Evolutionary conservation across 2,888 invertebrate genomes (phyloP).

Genomic region (Morpho deidamia): DNA sequence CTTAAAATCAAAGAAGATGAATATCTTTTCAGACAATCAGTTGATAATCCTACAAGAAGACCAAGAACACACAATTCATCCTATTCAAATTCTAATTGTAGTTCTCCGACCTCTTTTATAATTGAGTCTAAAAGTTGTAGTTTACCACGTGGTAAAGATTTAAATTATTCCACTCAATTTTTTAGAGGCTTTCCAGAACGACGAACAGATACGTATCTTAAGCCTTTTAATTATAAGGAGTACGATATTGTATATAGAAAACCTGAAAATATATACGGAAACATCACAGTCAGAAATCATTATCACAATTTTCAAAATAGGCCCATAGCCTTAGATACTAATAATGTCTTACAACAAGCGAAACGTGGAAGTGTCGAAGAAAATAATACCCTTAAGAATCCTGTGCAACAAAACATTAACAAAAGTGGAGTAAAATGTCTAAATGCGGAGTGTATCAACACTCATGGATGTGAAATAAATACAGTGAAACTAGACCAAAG

Average conservation of each 20-base stretch:
- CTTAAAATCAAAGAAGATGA: slow-evolving; percentile 81
- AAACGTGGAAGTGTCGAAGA: slow-evolving; percentile 59
- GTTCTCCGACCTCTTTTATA: slow-evolving; percentile 41
- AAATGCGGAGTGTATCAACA: background rate
- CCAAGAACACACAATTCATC: slow-evolving; percentile 28
- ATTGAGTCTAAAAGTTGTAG: slow-evolving; percentile 48
- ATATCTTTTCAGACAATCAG: slow-evolving; percentile 54
- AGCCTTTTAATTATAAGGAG: slow-evolving; percentile 34
- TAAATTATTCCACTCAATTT: slow-evolving; percentile 45
- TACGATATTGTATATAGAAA: slow-evolving; percentile 47
- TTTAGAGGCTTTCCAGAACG: slow-evolving; percentile 52
- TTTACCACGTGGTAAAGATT: slow-evolving; percentile 48
- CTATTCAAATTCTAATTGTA: slow-evolving; percentile 39
- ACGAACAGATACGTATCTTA: slow-evolving; percentile 55
- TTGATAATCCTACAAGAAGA: slow-evolving; percentile 35
- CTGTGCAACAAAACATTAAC: slow-evolving; percentile 14
- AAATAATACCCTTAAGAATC: slow-evolving; percentile 27
- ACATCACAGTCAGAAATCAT: slow-evolving; percentile 34
- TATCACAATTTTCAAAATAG: slow-evolving; percentile 36
- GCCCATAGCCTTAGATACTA: slow-evolving; percentile 31
- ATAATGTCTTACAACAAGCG: slow-evolving; percentile 30
- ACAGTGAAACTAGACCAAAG: background rate
- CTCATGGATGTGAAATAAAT: slow-evolving; percentile 1
- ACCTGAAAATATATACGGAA: slow-evolving; percentile 42
- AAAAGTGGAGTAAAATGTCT: slow-evolving; percentile 9